A percentile compares a stretch with the other conserved stretches of the same genome.
Evolutionary conservation across 1,140 invertebrate species (phyloP).

Genomic region (Drosophila sp.): DNA sequence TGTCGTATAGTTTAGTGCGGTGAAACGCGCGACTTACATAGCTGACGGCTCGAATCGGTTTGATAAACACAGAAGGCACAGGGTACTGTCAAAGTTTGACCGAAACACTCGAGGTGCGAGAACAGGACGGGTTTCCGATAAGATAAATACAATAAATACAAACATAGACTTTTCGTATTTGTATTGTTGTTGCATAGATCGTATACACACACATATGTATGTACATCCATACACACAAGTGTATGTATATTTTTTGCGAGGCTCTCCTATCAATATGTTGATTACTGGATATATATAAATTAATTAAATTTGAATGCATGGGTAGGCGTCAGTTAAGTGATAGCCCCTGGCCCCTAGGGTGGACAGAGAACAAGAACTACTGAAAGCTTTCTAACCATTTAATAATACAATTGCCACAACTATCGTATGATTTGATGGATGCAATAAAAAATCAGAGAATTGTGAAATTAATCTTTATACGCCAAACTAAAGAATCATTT

Average conservation of each 20-base stretch:
- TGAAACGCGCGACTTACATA: conserved; percentile 7
- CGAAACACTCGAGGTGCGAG: conserved; percentile 17
- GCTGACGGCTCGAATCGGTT: conserved; percentile 14
- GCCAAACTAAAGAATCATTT: too few relatives aligned
- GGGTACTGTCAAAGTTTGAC: conserved; percentile 12
- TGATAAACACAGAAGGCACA: conserved; percentile 11
- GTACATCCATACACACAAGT: background rate
- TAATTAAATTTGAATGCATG: conserved; percentile 77
- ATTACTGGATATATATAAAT: conserved; percentile 80
- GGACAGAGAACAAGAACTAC: conserved; percentile 23
- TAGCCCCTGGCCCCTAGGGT: conserved; percentile 1
- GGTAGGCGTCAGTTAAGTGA: conserved; percentile 17
- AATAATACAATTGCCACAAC: background rate
- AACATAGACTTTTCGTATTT: conserved; percentile 5
- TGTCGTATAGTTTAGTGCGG: background rate
- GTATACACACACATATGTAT: background rate
- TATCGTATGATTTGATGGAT: background rate
- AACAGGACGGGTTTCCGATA: conserved; percentile 16
- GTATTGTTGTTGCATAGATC: background rate
- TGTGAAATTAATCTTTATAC: too few relatives aligned
- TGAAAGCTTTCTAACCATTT: background rate
- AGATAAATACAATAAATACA: conserved; percentile 36
- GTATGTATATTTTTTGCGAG: conserved; percentile 37
- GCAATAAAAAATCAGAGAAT: too few relatives aligned
- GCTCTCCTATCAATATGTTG: conserved; percentile 64